A percentile compares a stretch with the other conserved stretches of the same genome.
These are phyloP conservation scores for Phalacrocorax pelagicus DNA, from an alignment of 2,113 vertebrate genomes.

Conservation along the genomic window DNA sequence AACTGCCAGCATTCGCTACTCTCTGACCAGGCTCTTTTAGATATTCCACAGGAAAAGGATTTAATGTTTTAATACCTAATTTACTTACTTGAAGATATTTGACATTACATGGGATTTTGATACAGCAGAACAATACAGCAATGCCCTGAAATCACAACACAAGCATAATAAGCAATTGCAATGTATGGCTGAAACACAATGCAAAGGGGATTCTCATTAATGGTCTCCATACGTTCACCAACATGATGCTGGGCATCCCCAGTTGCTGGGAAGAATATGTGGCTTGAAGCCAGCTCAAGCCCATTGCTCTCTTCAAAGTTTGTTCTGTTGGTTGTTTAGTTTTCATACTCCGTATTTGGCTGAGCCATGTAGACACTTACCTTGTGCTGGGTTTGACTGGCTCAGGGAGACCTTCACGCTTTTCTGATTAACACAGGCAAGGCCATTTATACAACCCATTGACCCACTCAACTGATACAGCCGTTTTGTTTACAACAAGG, in stretches of 20 bases:
- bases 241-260: too few relatives aligned
- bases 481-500: background rate
- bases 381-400: background rate
- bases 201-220: background rate
- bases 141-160: background rate
- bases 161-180: background rate
- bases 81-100: background rate
- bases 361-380: background rate
- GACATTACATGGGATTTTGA: background rate
- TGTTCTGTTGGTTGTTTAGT: background rate
- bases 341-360: background rate
- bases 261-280: background rate
- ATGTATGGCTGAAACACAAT: background rate
- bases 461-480: background rate
- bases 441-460: background rate
- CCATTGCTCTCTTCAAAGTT: background rate
- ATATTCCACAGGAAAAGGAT: background rate
- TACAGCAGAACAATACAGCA: background rate
- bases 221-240: background rate
- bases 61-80: background rate
- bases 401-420: background rate
- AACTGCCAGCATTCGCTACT: background rate
- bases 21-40: background rate
- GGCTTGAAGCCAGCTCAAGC: background rate
- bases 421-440: background rate